Conservation (phyloP, 2,113 vertebrate species). For the Pagrus major region DNA sequence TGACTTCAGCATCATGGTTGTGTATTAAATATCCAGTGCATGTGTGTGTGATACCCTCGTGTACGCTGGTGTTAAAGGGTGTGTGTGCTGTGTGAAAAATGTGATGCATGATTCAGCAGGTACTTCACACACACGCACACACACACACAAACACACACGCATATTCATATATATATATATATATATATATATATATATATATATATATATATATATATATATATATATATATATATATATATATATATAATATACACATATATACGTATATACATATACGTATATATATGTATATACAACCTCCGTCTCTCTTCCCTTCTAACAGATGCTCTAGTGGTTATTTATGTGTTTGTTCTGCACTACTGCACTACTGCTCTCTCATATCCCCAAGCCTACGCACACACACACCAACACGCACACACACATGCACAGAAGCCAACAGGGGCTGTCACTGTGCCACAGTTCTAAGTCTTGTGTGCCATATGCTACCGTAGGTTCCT, state of each 20-base stretch:
- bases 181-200: too few species aligned
- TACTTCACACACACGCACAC: background rate
- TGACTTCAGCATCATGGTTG: constrained; percentile 16
- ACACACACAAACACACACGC: too few species aligned
- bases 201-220: too few species aligned
- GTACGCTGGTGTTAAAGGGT: background rate
- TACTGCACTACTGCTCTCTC: constrained; percentile 63
- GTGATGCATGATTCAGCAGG: constrained; percentile 41
- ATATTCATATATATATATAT: too few species aligned
- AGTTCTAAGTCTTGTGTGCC: constrained; percentile 58
- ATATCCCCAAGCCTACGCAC: constrained; percentile 57
- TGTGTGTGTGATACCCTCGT: constrained; percentile 3
- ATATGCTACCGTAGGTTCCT: constrained; percentile 68
- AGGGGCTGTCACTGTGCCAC: constrained; percentile 63
- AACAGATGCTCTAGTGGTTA: constrained; percentile 74
- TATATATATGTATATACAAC: constrained; percentile 9
- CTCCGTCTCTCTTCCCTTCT: constrained; percentile 35
- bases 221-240: too few species aligned
- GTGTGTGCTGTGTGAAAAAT: constrained; percentile 24
- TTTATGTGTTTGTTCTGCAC: constrained; percentile 74
- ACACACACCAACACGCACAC: constrained; percentile 26
- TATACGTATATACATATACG: too few species aligned
- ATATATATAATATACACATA: too few species aligned
- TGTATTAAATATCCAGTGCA: constrained; percentile 15
- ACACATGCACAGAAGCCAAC: constrained; percentile 44